Evolutionary conservation across 1,140 invertebrate genomes (phyloP).

Genomic region (Drosophila pandora): DNA sequence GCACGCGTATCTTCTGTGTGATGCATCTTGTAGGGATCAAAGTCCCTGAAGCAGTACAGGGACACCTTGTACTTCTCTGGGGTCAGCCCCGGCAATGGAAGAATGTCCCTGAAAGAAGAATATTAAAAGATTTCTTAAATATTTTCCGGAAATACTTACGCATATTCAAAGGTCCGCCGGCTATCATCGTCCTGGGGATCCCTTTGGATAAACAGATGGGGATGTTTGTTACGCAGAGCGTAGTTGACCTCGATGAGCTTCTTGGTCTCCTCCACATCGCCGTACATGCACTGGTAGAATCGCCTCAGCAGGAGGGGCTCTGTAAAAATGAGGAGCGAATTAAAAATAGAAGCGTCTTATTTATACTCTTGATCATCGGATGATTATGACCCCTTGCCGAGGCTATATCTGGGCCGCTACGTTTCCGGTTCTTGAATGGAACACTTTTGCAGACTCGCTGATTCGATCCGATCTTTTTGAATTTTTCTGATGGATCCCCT

Average conservation of each 20-base stretch:
- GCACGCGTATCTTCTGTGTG: slow-evolving; percentile 88
- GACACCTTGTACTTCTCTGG: slow-evolving; percentile 86
- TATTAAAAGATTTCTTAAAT: neutral
- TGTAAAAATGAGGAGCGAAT: neutral
- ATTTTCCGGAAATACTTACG: slow-evolving; percentile 44
- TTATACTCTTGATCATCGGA: too few species aligned
- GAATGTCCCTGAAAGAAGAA: slow-evolving; percentile 85
- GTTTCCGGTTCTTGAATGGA: too few species aligned
- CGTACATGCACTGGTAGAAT: slow-evolving; percentile 84
- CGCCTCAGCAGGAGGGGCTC: slow-evolving; percentile 73
- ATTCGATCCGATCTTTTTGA: too few species aligned
- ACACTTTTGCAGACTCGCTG: too few species aligned
- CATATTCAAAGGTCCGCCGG: slow-evolving; percentile 72
- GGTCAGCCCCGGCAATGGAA: slow-evolving; percentile 86
- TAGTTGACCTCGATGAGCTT: slow-evolving; percentile 87
- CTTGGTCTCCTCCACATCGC: slow-evolving; percentile 86
- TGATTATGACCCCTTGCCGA: too few species aligned
- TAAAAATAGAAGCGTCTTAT: neutral
- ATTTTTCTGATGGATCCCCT: too few species aligned
- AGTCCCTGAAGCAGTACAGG: slow-evolving; percentile 86
- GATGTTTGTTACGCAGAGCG: slow-evolving; percentile 86
- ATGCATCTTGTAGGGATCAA: slow-evolving; percentile 86
- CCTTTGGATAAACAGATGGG: slow-evolving; percentile 87
- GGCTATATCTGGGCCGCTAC: too few species aligned
- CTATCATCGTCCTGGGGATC: slow-evolving; percentile 85